Base-by-base conservation (phyloP, 2,797 vertebrate species). In the Botia kubotai region DNA sequence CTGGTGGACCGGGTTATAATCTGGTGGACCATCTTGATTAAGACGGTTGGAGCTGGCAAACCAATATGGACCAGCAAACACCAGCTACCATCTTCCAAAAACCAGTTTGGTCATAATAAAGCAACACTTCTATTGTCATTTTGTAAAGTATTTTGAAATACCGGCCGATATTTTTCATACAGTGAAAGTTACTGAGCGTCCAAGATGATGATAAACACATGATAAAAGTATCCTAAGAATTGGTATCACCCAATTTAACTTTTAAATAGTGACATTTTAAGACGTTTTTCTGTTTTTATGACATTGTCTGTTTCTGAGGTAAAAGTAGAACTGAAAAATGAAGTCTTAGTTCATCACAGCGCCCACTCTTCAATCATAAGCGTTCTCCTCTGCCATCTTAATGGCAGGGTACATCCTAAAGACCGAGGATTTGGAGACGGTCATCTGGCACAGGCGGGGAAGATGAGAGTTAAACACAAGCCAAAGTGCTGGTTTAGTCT, bases 381-480 rank as follows among this genome's bases (percentile, higher is more conserved):
- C 26, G 7, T 63, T 63, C 23, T 29, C 53, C 21, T 46, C 10
- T 60, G 53, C 66, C 21, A 48, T 67, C n/a, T 19, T 65, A 83
- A 79, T 83, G 29, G n/a, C 55, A 13, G 19, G 65, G 70, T 52
- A 19, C 58, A 13, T 77, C 72, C 53, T 26, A 16, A 33, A 60
- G 46, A 67, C 74, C 2, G 33, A 11, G 26, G 72, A 75, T 79
- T 70, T 65, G 71, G 65, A 70, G 76, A 16, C 50, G 52, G 2
- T 75, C 65, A 23, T 72, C 17, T 72, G 60, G 75, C 69, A 70
- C 3, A 0, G 6, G 10, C 36, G 0, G 46, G 57, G 26, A 63
- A 74, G 81, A 69, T 82, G 66, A 82, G 75, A 68, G 70, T 68
- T 62, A 36, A 72, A 58, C 14, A 11, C 65, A 77, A 69, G 75